phyloP scores from a whole-genome alignment of 2,888 invertebrate species.

The Yponomeuta malinellus region DNA sequence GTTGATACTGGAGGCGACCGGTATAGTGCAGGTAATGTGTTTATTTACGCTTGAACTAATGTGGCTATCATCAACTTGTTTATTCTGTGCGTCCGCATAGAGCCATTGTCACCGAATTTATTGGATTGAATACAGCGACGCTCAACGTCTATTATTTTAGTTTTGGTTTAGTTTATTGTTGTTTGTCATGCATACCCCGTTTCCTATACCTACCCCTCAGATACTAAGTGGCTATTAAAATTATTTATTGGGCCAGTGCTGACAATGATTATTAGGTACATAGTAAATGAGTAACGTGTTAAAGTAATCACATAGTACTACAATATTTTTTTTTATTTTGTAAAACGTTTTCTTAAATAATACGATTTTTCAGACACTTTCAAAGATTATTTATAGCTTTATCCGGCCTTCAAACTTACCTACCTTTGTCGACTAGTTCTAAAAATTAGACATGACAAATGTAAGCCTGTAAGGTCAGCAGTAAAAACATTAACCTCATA shows the following conservation, averaged over 20 bases:
- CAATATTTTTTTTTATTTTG: too few species aligned
- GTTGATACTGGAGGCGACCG: not conserved
- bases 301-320: too few species aligned
- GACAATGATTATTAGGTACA: too few species aligned
- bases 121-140: not conserved
- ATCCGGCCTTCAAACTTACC: too few species aligned
- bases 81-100: not conserved
- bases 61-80: not conserved
- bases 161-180: slow-evolving; percentile 1
- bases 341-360: too few species aligned
- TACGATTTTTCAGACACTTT: too few species aligned
- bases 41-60: slow-evolving; percentile 2
- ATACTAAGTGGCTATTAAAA: too few species aligned
- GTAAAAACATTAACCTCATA: not conserved
- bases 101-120: slow-evolving; percentile 2
- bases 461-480: not conserved
- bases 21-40: not conserved
- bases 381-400: too few species aligned
- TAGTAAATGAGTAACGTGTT: too few species aligned
- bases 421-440: not conserved
- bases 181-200: not conserved
- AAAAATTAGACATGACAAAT: not conserved
- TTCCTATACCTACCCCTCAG: not conserved
- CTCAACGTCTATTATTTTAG: not conserved
- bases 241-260: too few species aligned